Conservation (phyloP, 1,140 invertebrate genomes). For the Drosophila guanche region DNA sequence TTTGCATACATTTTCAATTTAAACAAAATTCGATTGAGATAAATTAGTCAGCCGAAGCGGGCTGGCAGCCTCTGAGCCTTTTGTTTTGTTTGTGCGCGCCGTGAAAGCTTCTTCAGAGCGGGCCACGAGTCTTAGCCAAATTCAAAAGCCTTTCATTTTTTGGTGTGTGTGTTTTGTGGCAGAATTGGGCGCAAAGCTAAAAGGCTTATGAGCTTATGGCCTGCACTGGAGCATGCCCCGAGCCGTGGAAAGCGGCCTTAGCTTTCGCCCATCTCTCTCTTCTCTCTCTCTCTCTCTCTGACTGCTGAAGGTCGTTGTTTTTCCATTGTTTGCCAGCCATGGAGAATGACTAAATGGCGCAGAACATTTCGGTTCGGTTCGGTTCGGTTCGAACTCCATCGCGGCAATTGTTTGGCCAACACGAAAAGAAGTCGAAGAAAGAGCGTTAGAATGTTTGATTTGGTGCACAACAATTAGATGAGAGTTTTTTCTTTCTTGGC, state of each 20-base stretch:
- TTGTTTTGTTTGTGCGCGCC: constrained; percentile 54
- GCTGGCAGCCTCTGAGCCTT: constrained; percentile 12
- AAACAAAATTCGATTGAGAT: constrained; percentile 78
- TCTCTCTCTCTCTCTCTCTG: background rate
- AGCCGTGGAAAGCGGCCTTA: constrained; percentile 63
- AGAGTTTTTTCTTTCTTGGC: constrained; percentile 7
- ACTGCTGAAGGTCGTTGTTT: constrained; percentile 70
- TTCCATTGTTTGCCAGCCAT: constrained; percentile 35
- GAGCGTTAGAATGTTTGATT: constrained; percentile 46
- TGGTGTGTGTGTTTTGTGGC: constrained; percentile 24
- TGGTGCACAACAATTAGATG: constrained; percentile 41
- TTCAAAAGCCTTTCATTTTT: constrained; percentile 75
- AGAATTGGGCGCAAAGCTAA: constrained; percentile 80
- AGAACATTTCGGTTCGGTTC: constrained; percentile 35
- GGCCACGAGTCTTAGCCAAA: constrained; percentile 41
- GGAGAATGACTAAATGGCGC: constrained; percentile 41
- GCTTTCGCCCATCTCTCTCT: constrained; percentile 54
- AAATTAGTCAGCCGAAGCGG: constrained; percentile 54
- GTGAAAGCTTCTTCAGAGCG: constrained; percentile 65
- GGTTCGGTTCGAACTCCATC: constrained; percentile 30
- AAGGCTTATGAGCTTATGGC: constrained; percentile 72
- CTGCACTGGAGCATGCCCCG: constrained; percentile 9
- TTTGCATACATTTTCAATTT: constrained; percentile 72
- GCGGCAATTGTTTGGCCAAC: constrained; percentile 26
- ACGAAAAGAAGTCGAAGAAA: constrained; percentile 27